A percentile compares a stretch with the other conserved stretches of the same genome.
Evolutionary conservation across 2,113 vertebrate genomes (phyloP).

Genomic region (Corapipo altera): DNA sequence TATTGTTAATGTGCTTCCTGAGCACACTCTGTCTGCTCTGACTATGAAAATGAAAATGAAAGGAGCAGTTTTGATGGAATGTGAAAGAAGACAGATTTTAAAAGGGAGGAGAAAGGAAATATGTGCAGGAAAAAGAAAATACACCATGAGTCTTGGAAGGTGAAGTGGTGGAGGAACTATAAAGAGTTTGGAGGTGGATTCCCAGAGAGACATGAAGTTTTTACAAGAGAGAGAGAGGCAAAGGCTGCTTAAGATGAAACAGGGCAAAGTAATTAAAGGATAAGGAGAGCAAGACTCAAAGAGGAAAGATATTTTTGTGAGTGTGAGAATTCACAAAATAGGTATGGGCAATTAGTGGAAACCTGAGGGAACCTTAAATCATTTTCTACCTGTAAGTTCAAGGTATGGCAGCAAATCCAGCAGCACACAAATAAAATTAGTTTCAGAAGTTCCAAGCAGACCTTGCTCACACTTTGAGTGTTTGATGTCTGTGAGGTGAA

Average conservation of each 20-base stretch:
- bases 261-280: background rate
- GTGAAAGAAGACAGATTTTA: background rate
- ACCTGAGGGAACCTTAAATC: background rate
- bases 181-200: background rate
- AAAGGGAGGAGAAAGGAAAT: background rate
- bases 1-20: background rate
- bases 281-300: background rate
- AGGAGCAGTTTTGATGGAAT: background rate
- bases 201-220: background rate
- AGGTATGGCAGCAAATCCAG: background rate
- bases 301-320: background rate
- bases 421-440: background rate
- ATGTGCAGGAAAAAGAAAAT: background rate
- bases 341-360: background rate
- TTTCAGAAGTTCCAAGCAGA: background rate
- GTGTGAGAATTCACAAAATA: background rate
- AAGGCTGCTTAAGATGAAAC: background rate
- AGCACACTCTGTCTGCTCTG: background rate
- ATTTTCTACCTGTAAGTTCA: background rate
- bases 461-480: background rate
- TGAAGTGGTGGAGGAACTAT: background rate
- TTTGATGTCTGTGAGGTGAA: background rate
- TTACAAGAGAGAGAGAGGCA: background rate
- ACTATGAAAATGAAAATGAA: slow-evolving; percentile 17
- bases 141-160: background rate